Evolutionary conservation across 2,888 invertebrate species (phyloP).

Genomic region (Muschampia plurimacula): DNA sequence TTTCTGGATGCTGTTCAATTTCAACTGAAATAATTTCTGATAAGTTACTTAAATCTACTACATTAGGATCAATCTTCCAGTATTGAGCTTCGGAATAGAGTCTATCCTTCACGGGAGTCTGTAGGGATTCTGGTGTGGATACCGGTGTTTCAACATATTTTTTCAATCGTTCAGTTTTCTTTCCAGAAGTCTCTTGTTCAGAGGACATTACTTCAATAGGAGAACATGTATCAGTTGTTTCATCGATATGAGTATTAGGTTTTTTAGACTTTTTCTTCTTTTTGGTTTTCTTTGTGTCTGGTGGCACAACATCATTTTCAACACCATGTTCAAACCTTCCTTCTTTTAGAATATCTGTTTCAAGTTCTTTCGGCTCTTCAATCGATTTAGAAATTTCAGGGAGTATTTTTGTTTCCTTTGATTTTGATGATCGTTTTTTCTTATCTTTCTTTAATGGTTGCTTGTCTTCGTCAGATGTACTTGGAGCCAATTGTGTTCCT

Average conservation of each 20-base stretch:
- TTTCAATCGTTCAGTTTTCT: constrained; percentile 32
- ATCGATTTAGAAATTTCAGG: constrained; percentile 45
- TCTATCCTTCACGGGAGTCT: constrained; percentile 77
- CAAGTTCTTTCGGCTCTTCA: constrained; percentile 43
- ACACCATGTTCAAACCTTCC: constrained; percentile 41
- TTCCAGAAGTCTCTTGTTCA: constrained; percentile 48
- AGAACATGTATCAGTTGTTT: constrained; percentile 48
- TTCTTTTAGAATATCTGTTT: constrained; percentile 39
- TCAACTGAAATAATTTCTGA: constrained; percentile 64
- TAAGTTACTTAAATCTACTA: constrained; percentile 56
- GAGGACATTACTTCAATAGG: constrained; percentile 51
- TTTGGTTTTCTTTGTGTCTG: constrained; percentile 59
- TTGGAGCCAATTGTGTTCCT: constrained; percentile 48
- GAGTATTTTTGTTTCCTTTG: constrained; percentile 51
- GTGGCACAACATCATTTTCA: constrained; percentile 30
- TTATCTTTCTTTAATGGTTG: constrained; percentile 51
- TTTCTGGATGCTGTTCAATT: constrained; percentile 49
- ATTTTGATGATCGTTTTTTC: constrained; percentile 63
- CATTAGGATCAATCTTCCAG: constrained; percentile 72
- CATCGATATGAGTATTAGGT: constrained; percentile 42
- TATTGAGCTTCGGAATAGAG: constrained; percentile 76
- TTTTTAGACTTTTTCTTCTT: constrained; percentile 71
- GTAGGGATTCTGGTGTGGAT: constrained; percentile 72
- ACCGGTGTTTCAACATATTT: constrained; percentile 56
- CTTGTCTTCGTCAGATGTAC: constrained; percentile 63